phyloP scores from a whole-genome alignment of 2,888 invertebrate species.

The Actias luna region DNA sequence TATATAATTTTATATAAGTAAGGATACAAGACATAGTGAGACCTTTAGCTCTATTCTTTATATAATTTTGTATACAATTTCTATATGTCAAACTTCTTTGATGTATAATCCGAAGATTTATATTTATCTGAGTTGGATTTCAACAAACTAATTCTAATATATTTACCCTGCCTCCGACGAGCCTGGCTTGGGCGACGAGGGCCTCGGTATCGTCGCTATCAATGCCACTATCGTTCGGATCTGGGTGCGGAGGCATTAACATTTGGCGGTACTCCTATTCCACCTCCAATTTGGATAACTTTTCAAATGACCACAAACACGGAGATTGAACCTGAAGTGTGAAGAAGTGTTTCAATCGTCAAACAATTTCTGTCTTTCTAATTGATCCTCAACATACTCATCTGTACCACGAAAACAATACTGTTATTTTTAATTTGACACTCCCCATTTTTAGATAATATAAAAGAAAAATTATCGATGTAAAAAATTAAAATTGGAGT shows the following conservation, averaged over 20 bases:
- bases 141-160: background rate
- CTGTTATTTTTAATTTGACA: too few relatives aligned
- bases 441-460: too few relatives aligned
- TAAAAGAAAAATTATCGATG: too few relatives aligned
- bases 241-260: conserved; percentile 41
- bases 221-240: conserved; percentile 67
- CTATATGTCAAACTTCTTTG: too few relatives aligned
- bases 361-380: background rate
- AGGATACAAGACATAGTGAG: too few relatives aligned
- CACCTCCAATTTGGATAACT: conserved; percentile 50
- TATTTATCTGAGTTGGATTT: background rate
- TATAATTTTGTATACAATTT: too few relatives aligned
- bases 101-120: too few relatives aligned
- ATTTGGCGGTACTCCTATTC: conserved; percentile 34
- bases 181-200: conserved; percentile 19
- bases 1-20: too few relatives aligned
- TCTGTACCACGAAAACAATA: too few relatives aligned
- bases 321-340: conserved; percentile 36
- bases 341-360: background rate
- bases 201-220: conserved; percentile 59
- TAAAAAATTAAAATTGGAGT: too few relatives aligned
- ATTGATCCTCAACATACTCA: background rate
- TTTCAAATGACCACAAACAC: conserved; percentile 22
- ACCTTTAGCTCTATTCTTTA: too few relatives aligned
- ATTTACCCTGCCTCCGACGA: conserved; percentile 6